A percentile compares a stretch with the other conserved stretches of the same genome.
phyloP scores from a whole-genome alignment of 2,113 vertebrate genomes.

The Castor canadensis region DNA sequence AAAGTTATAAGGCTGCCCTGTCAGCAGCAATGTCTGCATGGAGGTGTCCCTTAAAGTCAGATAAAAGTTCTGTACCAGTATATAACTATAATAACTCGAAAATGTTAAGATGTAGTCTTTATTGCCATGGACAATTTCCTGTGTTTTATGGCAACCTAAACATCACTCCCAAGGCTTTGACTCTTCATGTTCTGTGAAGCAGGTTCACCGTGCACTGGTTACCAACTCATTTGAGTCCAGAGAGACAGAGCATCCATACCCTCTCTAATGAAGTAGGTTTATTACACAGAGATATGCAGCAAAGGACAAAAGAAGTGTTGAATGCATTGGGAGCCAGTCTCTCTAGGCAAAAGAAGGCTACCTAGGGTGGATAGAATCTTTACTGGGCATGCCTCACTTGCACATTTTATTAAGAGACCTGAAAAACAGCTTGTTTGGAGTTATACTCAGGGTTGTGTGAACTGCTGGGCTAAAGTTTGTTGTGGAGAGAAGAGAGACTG shows the following conservation, averaged over 20 bases:
- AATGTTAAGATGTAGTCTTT: neutral
- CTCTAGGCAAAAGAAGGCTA: neutral
- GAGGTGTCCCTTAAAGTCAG: neutral
- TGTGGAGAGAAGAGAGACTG: no score
- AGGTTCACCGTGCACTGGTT: neutral
- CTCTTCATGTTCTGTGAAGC: neutral
- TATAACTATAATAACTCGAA: neutral
- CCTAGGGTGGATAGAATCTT: neutral
- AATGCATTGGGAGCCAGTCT: no score
- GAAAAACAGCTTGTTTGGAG: neutral
- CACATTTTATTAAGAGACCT: no score
- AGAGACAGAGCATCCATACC: neutral
- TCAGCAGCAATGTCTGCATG: neutral
- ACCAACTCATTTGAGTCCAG: neutral
- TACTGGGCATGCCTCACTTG: rapidly evolving
- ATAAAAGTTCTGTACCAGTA: neutral
- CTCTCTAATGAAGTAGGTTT: neutral
- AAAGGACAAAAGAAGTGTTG: neutral
- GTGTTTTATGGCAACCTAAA: neutral
- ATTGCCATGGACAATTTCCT: neutral
- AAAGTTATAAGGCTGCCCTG: neutral
- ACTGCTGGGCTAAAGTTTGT: neutral
- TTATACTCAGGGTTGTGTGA: neutral
- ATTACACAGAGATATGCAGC: neutral
- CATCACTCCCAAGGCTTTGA: neutral